Percentiles rank a stretch among this genome's conserved stretches.
Evolutionary conservation across 2,113 vertebrate species (phyloP).

Genomic region (Pseudorectes ferrugineus): DNA sequence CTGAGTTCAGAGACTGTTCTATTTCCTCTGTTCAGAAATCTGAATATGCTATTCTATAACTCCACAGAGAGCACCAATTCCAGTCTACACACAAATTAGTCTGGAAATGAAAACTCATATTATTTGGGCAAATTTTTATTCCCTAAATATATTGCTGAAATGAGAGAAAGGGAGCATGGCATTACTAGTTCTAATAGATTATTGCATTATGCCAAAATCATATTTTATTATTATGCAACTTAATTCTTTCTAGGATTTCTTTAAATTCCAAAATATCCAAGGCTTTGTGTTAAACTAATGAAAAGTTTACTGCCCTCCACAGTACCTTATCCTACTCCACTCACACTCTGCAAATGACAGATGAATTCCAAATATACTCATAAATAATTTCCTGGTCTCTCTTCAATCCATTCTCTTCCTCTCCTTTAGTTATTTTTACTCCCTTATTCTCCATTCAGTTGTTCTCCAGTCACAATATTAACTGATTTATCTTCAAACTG

Average conservation of each 20-base stretch:
- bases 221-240: background rate
- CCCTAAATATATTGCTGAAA: background rate
- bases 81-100: background rate
- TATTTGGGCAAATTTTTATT: background rate
- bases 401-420: background rate
- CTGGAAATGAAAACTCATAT: background rate
- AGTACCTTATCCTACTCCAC: background rate
- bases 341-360: background rate
- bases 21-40: background rate
- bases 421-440: background rate
- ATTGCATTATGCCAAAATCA: background rate
- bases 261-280: background rate
- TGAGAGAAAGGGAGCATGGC: background rate
- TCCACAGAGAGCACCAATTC: background rate
- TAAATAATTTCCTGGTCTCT: background rate
- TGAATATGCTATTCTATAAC: background rate
- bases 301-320: background rate
- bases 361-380: background rate
- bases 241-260: background rate
- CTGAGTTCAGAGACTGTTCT: background rate
- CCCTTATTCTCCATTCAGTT: background rate
- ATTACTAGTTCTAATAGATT: background rate
- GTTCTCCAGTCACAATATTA: background rate
- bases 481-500: background rate
- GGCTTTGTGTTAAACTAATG: background rate